phyloP scores from a whole-genome alignment of 1,140 invertebrate genomes.

The Neotoxoptera formosana region DNA sequence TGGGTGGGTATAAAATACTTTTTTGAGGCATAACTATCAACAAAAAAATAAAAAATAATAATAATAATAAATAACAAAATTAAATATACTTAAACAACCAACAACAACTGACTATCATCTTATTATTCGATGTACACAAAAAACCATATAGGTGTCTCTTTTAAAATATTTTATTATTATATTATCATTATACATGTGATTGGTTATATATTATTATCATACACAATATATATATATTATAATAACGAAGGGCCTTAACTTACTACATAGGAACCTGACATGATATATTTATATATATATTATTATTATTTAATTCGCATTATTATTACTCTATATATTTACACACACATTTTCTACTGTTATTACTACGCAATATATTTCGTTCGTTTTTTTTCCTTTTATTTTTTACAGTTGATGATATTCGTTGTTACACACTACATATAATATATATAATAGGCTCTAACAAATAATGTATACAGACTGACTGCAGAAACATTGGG shows the following conservation, averaged over 20 bases:
- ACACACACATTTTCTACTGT: conserved; percentile 44
- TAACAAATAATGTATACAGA: conserved; percentile 53
- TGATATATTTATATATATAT: conserved; percentile 10
- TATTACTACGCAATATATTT: conserved; percentile 23
- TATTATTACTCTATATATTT: conserved; percentile 23
- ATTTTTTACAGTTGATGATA: conserved; percentile 50
- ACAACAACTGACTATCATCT: neutral
- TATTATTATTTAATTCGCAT: conserved; percentile 11
- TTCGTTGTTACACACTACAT: conserved; percentile 51
- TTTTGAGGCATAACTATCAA: conserved; percentile 31
- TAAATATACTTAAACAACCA: conserved; percentile 21
- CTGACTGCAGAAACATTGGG: conserved; percentile 57
- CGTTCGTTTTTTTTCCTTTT: conserved; percentile 25
- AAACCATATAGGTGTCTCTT: neutral
- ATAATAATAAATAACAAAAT: neutral
- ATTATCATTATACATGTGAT: conserved; percentile 28
- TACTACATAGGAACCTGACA: conserved; percentile 43
- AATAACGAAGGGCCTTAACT: conserved; percentile 50
- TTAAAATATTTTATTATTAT: conserved; percentile 39
- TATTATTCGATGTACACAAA: neutral
- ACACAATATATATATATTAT: neutral
- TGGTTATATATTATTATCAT: conserved; percentile 37
- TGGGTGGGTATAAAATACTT: conserved; percentile 10
- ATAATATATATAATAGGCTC: conserved; percentile 41
- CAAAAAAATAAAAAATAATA: neutral